Percentiles rank a stretch among this genome's conserved stretches.
These are phyloP conservation scores for Drosophila fungiperda DNA, from an alignment of 2,888 invertebrate genomes.

Conservation along the genomic window DNA sequence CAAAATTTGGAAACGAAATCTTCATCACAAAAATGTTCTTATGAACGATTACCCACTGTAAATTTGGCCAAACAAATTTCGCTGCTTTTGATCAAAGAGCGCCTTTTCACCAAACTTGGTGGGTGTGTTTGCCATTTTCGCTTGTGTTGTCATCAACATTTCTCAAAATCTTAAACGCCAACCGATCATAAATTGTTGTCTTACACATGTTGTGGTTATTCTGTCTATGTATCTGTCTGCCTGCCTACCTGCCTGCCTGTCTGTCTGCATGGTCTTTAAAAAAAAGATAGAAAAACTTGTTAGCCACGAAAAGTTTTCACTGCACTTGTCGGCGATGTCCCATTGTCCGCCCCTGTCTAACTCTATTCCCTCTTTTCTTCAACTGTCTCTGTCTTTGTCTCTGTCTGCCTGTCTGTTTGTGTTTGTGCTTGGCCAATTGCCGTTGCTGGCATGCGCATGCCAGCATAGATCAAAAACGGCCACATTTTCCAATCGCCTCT, in stretches of 20 bases:
- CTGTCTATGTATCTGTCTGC: constrained; percentile 16
- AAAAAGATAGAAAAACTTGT: constrained; percentile 57
- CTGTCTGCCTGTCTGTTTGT: constrained; percentile 38
- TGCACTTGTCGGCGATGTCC: constrained; percentile 67
- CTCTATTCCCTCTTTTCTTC: constrained; percentile 12
- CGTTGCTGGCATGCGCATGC: constrained; percentile 72
- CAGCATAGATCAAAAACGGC: constrained; percentile 76
- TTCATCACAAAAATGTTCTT: background rate
- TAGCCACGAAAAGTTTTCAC: constrained; percentile 68
- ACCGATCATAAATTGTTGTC: constrained; percentile 70
- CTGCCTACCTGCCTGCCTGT: background rate
- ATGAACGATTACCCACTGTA: background rate
- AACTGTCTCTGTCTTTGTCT: constrained; percentile 15
- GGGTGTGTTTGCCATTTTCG: constrained; percentile 17
- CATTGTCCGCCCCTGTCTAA: constrained; percentile 51
- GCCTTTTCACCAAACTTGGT: constrained; percentile 19
- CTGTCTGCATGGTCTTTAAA: background rate
- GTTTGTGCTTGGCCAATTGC: constrained; percentile 68
- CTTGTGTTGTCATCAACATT: constrained; percentile 52
- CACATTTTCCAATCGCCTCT: constrained; percentile 66
- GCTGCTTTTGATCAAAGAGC: constrained; percentile 12
- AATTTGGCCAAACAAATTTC: background rate
- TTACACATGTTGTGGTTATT: constrained; percentile 31
- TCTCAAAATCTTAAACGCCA: constrained; percentile 61
- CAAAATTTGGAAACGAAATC: background rate